These are phyloP conservation scores for Xiphorhynchus elegans DNA, from an alignment of 2,113 vertebrate genomes.

Conservation along the genomic window DNA sequence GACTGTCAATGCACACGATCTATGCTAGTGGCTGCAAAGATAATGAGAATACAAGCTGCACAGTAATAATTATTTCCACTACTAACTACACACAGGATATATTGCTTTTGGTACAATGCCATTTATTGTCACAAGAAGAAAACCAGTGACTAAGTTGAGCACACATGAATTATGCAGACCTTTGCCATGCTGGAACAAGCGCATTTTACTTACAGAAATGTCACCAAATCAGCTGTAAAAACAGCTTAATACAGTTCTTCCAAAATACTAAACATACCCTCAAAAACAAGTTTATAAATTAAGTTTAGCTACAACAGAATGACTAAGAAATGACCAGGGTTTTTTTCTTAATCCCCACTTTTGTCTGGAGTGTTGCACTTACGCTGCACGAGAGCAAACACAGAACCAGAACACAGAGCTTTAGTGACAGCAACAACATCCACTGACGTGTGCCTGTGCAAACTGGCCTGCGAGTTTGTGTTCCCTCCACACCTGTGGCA, in stretches of 20 bases:
- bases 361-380: not conserved
- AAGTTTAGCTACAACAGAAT: not conserved
- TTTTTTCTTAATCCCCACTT: not conserved
- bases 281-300: not conserved
- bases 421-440: not conserved
- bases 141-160: conserved; percentile 46
- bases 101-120: conserved; percentile 50
- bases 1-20: not conserved
- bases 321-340: not conserved
- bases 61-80: conserved; percentile 48
- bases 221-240: conserved; percentile 40
- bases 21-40: not conserved
- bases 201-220: not conserved
- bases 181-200: conserved; percentile 45
- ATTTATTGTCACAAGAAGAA: conserved; percentile 55
- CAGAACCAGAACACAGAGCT: not conserved
- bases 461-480: not conserved
- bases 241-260: conserved; percentile 10
- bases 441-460: not conserved
- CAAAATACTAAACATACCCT: not conserved
- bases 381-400: not conserved
- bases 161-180: conserved; percentile 47
- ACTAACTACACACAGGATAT: conserved; percentile 38
- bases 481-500: not conserved
- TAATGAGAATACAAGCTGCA: conserved; percentile 38